Base-by-base conservation (phyloP, 2,888 invertebrate species). In the Agrochola litura region DNA sequence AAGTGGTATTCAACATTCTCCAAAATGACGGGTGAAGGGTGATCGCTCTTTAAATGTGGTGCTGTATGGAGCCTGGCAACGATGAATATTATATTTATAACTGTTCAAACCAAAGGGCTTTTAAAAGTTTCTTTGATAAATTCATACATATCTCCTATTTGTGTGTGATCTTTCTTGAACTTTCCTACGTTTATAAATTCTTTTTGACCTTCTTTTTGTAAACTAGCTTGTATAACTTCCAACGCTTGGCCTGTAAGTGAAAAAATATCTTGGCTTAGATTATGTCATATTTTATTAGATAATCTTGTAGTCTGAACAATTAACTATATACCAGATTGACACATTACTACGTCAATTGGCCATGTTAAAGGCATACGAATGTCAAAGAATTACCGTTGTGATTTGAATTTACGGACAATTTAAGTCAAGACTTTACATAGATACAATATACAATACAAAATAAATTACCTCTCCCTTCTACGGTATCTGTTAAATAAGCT, bases 381-480 rank as follows among this genome's bases (percentile, higher is more conserved):
- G 9, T 65, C 25, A 46, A 37, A 67, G 46, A 56, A 49, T n/a
- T 58, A n/a, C 41, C n/a, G 25, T 14, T 30, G 5, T 22, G 22
- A 61, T 65, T 58, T 46, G 5, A 61, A 54, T 54, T n/a, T n/a
- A 41, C 25, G 2, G 8, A 56, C 2, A 4, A 5, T 16, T 43
- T 9, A 46, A 12, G 8, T 22, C 22, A 12, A 16, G 12, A 22
- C 4, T 61, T 41, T 58, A n/a, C 12, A 54, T 22, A 52, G 0
- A 22, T 41, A 41, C 49, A 22, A 46, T n/a, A 49, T 25, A 41
- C 49, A 22, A 46, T n/a, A 49, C 9, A 58, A 77, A 64, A 41
- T 22, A 19, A n/a, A 77, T 82, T 83, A 93, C 95, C 94, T 92
- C 93, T 91, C 74, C 91, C 94, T 89, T 92, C 90, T 14, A 94